These are phyloP conservation scores for Oryzias celebensis DNA, from an alignment of 2,113 vertebrate species.

Conservation along the genomic window DNA sequence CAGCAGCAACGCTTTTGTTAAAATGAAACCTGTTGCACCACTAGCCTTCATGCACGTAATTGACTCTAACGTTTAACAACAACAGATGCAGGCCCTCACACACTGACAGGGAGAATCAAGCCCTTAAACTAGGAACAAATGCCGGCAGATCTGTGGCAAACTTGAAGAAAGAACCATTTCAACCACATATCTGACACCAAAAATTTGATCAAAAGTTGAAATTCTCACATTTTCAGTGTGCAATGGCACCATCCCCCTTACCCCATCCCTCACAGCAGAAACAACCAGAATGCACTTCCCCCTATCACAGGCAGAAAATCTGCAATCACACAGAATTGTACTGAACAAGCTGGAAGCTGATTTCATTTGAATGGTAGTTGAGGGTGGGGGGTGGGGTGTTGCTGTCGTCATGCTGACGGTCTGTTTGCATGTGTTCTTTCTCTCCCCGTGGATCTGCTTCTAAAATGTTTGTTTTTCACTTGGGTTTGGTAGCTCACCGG, in stretches of 20 bases:
- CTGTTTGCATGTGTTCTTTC: slow-evolving; percentile 31
- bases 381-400: neutral
- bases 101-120: slow-evolving; percentile 25
- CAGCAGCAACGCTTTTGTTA: neutral
- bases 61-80: slow-evolving; percentile 26
- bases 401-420: slow-evolving; percentile 10
- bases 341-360: slow-evolving; percentile 17
- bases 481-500: slow-evolving; percentile 77
- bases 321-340: slow-evolving; percentile 16
- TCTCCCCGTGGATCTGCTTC: slow-evolving; percentile 56
- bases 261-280: slow-evolving; percentile 7
- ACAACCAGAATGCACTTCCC: slow-evolving; percentile 19
- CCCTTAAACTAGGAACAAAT: slow-evolving; percentile 31
- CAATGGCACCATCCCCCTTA: slow-evolving; percentile 8
- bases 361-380: slow-evolving; percentile 22
- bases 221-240: slow-evolving; percentile 38
- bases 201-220: slow-evolving; percentile 55
- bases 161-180: slow-evolving; percentile 58
- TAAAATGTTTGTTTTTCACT: slow-evolving; percentile 68
- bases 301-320: slow-evolving; percentile 28
- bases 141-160: slow-evolving; percentile 55
- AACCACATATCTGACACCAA: slow-evolving; percentile 46
- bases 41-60: slow-evolving; percentile 17
- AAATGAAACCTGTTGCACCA: slow-evolving; percentile 10
- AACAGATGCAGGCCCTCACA: slow-evolving; percentile 8